Base-by-base conservation (phyloP, 2,797 vertebrate genomes). In the Hoplostethus atlanticus region DNA sequence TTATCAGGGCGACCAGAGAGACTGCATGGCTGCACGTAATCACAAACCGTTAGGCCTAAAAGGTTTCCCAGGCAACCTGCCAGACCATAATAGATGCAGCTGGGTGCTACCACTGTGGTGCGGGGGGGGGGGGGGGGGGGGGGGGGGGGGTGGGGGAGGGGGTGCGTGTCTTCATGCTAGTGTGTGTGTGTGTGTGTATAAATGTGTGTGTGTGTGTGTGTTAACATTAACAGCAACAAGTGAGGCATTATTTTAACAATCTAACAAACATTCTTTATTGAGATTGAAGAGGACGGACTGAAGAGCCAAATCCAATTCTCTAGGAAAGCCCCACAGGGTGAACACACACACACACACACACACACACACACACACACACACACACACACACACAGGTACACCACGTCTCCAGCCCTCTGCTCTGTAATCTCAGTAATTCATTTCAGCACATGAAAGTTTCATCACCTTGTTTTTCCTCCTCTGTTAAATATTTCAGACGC, bases 11-110 rank as follows among this genome's bases (percentile, higher is more conserved):
- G 25, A 57, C 55, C 38, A 16, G 61, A 61, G 83, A 66, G 79
- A 64, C 76, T 58, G 46, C 69, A 36, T 34, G 54, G 64, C 56
- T 67, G 81, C 78, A 64, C 79, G 84, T 77, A 84, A 92, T 90
- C 83, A 84, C 86, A 81, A 47, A 30, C 66, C 21, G 77, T 79
- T 77, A 71, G 85, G 68, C 55, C 79, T 87, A 77, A 91, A 91
- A 81, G 74, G 79, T 80, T 86, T 85, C 71, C 76, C 47, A 59
- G 89, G 91, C 85, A 81, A 77, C 64, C 75, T 48, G 89, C 88
- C 91, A 91, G 86, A 76, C 83, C 71, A 76, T 86, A 92, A 92
- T 82, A 89, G 83, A 86, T 86, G 78, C 86, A 87, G 86, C 85
- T 89, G 84, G 77, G 63, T 34, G 46, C 50, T 11, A 50, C 51